A percentile compares a stretch with the other conserved stretches of the same genome.
Evolutionary conservation across 2,113 vertebrate genomes (phyloP).

Genomic region (Siniperca knerii): DNA sequence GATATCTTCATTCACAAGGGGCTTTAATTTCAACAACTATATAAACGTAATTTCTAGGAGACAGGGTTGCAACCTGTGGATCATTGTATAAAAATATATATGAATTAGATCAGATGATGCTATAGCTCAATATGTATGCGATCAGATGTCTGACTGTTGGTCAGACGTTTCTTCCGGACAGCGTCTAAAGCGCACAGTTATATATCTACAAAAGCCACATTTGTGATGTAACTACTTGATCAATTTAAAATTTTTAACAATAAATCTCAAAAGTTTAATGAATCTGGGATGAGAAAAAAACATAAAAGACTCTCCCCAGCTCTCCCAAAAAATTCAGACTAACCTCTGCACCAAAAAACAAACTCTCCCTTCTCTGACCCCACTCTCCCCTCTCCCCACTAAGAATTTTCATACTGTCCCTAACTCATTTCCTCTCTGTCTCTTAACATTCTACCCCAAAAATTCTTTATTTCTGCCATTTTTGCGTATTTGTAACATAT

Average conservation of each 20-base stretch:
- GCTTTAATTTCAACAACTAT: no score
- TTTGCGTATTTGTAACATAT: background rate
- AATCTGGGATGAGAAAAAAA: background rate
- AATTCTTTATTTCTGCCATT: slow-evolving; percentile 3
- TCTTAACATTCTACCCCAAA: background rate
- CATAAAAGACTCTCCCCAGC: background rate
- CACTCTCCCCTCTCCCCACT: background rate
- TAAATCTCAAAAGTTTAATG: background rate
- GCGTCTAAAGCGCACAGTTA: background rate
- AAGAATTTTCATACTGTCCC: background rate
- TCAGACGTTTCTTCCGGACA: background rate
- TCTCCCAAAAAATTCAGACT: background rate
- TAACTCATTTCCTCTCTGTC: background rate
- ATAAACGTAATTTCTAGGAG: background rate
- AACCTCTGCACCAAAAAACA: background rate
- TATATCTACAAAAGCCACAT: background rate
- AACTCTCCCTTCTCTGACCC: background rate
- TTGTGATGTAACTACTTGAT: background rate
- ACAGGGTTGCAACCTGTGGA: background rate
- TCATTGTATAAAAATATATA: background rate
- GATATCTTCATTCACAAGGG: no score
- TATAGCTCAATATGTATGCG: no score
- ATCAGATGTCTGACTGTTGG: background rate
- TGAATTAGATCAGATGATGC: background rate
- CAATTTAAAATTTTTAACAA: background rate